Base-by-base conservation (phyloP, 2,888 invertebrate species). In the Diplolepis rosae region DNA sequence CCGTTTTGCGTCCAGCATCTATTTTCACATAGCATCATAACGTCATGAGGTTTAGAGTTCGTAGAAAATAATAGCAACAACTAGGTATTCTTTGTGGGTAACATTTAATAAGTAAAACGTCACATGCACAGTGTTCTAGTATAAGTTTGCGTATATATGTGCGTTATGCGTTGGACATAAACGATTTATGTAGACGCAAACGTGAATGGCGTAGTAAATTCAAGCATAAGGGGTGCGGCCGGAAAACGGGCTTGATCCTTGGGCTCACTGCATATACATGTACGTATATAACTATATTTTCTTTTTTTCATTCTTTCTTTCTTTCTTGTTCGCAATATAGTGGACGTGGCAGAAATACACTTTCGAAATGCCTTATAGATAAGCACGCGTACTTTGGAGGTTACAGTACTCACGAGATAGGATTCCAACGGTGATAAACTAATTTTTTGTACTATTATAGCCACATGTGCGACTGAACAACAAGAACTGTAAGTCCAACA, bases 161-260 rank as follows among this genome's bases (percentile, higher is more conserved):
- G 73, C 75, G 73, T 22, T 24, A 45, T 73, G 73, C 72, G 73
- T 70, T 68, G 72, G 66, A 50, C 65, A 70, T 70, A 72, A 78
- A 78, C 79, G 80, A 82, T 82, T 82, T 82, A 82, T 82, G 82
- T 80, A 79, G 79, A 80, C 79, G 76, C 78, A 79, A 81, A 79
- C 82, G 82, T 82, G 82, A 82, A 82, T 81, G 82, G 81, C 79
- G 80, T 82, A 82, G 82, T 82, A 82, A 81, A 82, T 82, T 76
- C 78, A 80, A 75, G 78, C 76, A 71, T 68, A 76, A 80, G 82
- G n/a, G 80, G 82, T 75, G 82, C 81, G 82, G 82, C 80, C 77
- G 76, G 79, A 78, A 77, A 76, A 74, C 70, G 65, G 71, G n/a
- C 56, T 61, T 61, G 35, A 61, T 39, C 56, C n/a, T 61, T 61